These are phyloP conservation scores for Nebria salina DNA, from an alignment of 2,888 invertebrate genomes.

Conservation along the genomic window DNA sequence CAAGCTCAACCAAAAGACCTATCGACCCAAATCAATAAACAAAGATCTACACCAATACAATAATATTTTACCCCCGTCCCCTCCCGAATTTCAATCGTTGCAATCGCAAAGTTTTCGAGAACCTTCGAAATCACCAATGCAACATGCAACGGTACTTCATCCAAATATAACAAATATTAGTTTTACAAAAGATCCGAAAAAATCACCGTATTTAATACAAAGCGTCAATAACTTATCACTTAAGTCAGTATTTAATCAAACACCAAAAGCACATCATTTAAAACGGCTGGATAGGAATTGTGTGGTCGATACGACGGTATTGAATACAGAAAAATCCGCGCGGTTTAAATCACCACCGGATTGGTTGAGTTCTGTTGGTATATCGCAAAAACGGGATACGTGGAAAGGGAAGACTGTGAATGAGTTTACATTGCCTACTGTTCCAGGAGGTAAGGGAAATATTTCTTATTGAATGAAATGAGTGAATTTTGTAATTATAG, in stretches of 20 bases:
- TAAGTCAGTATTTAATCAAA: conserved; percentile 53
- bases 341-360: conserved; percentile 50
- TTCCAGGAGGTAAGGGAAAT: conserved; percentile 67
- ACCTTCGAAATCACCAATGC: conserved; percentile 54
- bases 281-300: conserved; percentile 57
- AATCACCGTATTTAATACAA: conserved; percentile 56
- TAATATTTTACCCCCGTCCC: conserved; percentile 52
- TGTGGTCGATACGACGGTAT: conserved; percentile 49
- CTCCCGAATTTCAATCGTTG: conserved; percentile 59
- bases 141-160: conserved; percentile 55
- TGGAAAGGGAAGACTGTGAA: conserved; percentile 56
- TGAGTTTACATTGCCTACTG: conserved; percentile 70
- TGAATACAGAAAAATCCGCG: conserved; percentile 53
- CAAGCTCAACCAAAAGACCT: conserved; percentile 47
- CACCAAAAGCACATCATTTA: conserved; percentile 54
- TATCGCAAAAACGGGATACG: conserved; percentile 49
- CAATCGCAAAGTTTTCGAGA: conserved; percentile 54
- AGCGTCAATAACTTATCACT: conserved; percentile 52
- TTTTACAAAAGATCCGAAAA: conserved; percentile 55
- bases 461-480: conserved; percentile 23
- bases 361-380: conserved; percentile 53
- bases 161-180: conserved; percentile 60
- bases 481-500: not conserved
- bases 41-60: conserved; percentile 43
- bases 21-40: conserved; percentile 49